Evolutionary conservation across 2,888 invertebrate species (phyloP).

Genomic region (Orthosia incerta): DNA sequence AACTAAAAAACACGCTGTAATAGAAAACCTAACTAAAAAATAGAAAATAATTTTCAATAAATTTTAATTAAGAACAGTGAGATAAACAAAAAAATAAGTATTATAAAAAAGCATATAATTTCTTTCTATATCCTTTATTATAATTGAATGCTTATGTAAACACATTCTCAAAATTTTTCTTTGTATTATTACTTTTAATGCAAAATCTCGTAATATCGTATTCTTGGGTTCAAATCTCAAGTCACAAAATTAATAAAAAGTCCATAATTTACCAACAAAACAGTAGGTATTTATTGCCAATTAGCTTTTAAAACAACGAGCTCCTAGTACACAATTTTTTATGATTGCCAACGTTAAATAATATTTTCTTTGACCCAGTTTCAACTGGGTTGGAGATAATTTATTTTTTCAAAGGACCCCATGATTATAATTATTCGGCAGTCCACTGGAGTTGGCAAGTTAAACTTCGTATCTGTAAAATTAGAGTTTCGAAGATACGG

Average conservation of each 20-base stretch:
- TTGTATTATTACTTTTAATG: neutral
- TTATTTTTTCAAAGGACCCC: slow-evolving; percentile 55
- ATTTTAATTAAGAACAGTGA: no score
- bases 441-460: slow-evolving; percentile 40
- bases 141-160: no score
- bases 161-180: no score
- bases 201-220: no score
- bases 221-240: no score
- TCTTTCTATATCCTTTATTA: no score
- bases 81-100: no score
- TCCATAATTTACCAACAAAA: neutral
- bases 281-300: neutral
- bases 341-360: slow-evolving; percentile 23
- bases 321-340: slow-evolving; percentile 31
- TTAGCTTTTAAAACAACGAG: slow-evolving; percentile 8
- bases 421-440: slow-evolving; percentile 58
- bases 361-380: slow-evolving; percentile 62
- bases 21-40: no score
- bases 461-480: slow-evolving; percentile 60
- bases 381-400: slow-evolving; percentile 39
- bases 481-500: slow-evolving; percentile 54
- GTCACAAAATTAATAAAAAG: neutral
- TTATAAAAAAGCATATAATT: no score
- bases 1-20: no score
- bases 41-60: no score